Evolutionary conservation across 2,113 vertebrate genomes (phyloP).

Genomic region (Sclerurus mexicanus): DNA sequence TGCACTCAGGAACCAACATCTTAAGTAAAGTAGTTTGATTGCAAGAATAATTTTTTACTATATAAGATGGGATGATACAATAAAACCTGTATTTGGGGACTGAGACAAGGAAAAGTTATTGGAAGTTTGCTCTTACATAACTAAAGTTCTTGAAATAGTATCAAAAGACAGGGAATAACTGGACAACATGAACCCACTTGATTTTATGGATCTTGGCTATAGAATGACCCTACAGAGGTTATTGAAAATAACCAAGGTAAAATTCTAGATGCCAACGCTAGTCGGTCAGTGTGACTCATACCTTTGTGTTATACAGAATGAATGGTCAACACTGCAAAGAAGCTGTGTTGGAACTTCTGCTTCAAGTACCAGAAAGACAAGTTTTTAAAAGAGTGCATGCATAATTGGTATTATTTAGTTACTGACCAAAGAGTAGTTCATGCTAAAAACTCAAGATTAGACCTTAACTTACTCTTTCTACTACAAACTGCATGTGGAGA

Average conservation of each 20-base stretch:
- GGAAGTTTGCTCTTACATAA: not conserved
- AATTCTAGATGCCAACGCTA: not conserved
- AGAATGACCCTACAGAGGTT: not conserved
- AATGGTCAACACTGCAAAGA: not conserved
- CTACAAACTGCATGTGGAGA: not conserved
- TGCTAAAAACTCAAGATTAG: not conserved
- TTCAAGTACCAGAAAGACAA: not conserved
- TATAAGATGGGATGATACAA: not conserved
- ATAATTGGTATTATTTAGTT: not conserved
- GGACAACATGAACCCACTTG: not conserved
- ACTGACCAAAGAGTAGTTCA: not conserved
- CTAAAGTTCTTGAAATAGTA: not conserved
- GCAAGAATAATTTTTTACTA: not conserved
- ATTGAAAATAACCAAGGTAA: not conserved
- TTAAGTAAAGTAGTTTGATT: not conserved
- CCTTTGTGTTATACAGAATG: rapidly evolving
- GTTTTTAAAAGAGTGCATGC: not conserved
- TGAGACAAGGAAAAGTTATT: not conserved
- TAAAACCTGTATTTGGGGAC: not conserved
- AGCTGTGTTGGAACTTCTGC: not conserved
- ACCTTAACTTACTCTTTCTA: not conserved
- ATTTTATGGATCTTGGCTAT: not conserved
- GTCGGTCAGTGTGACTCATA: not conserved
- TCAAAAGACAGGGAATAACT: not conserved
- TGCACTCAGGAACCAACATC: not conserved